These are phyloP conservation scores for Thinocorus orbignyianus DNA, from an alignment of 2,113 vertebrate genomes.

Conservation along the genomic window DNA sequence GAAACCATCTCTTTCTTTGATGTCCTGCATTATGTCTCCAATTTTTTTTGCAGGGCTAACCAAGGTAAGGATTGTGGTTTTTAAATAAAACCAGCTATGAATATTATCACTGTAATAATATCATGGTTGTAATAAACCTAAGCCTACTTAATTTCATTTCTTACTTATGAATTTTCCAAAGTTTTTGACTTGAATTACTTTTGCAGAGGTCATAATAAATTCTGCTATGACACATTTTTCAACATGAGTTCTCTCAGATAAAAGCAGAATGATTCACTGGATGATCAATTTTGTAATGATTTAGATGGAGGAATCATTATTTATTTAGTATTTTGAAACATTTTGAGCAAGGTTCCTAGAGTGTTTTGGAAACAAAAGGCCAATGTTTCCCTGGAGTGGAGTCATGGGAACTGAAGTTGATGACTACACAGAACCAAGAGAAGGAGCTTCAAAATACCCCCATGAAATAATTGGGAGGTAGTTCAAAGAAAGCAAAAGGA, in stretches of 20 bases:
- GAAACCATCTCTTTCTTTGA: background rate
- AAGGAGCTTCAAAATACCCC: background rate
- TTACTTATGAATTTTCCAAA: background rate
- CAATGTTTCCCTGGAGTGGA: background rate
- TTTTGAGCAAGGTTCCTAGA: background rate
- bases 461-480: background rate
- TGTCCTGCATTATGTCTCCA: background rate
- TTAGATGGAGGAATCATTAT: background rate
- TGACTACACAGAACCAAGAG: background rate
- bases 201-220: background rate
- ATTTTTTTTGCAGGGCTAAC: background rate
- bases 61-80: background rate
- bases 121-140: background rate
- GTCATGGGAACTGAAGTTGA: background rate
- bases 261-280: background rate
- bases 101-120: background rate
- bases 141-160: background rate
- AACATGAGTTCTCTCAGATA: background rate
- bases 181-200: background rate
- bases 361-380: background rate
- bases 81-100: background rate
- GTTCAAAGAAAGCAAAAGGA: background rate
- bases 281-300: background rate
- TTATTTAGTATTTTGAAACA: conserved; percentile 1
- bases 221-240: background rate